These are phyloP conservation scores for Romanogobio albipinnatus DNA, from an alignment of 2,113 vertebrate genomes.

Conservation along the genomic window DNA sequence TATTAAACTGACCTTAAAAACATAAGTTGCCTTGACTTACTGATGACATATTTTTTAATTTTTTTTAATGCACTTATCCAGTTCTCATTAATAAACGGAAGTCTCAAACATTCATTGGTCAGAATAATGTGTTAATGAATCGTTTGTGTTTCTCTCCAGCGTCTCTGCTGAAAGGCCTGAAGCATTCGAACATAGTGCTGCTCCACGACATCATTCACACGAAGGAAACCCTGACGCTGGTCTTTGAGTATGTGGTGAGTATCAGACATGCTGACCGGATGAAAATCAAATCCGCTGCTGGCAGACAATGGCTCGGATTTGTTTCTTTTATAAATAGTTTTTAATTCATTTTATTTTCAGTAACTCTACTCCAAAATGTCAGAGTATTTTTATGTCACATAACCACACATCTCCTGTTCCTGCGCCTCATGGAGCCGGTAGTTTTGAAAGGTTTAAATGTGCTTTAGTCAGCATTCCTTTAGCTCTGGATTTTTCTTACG, in stretches of 20 bases:
- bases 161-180: constrained; percentile 95
- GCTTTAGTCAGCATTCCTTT: constrained; percentile 9
- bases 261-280: background rate
- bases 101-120: too few species aligned
- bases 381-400: background rate
- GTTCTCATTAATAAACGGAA: too few species aligned
- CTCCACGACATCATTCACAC: constrained; percentile 99
- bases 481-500: background rate
- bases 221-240: constrained; percentile 95
- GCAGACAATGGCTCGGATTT: too few species aligned
- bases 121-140: background rate
- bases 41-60: too few species aligned
- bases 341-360: background rate
- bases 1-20: too few species aligned
- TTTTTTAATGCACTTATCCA: too few species aligned
- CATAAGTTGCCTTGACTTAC: too few species aligned
- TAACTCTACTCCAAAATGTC: background rate
- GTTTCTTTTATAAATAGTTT: background rate
- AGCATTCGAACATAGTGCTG: constrained; percentile 95
- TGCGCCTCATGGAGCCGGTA: background rate
- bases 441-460: background rate
- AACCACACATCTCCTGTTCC: background rate
- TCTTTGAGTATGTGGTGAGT: constrained; percentile 99
- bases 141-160: constrained; percentile 76
- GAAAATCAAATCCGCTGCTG: background rate